These are phyloP conservation scores for Platichthys stellatus DNA, from an alignment of 2,113 vertebrate genomes.

Conservation along the genomic window DNA sequence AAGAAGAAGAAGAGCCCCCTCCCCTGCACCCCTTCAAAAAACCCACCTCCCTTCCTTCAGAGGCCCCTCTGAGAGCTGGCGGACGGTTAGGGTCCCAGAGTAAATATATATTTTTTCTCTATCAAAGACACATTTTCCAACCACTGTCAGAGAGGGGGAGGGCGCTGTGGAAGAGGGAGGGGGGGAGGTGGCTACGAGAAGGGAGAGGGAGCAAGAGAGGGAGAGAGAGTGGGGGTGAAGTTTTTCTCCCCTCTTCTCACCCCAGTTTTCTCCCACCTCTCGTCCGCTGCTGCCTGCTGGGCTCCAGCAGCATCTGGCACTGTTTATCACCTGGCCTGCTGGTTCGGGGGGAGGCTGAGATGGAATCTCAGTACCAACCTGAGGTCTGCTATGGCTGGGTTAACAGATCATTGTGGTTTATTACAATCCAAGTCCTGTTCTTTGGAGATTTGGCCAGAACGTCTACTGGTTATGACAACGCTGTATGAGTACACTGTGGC, in stretches of 20 bases:
- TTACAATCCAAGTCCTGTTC: not conserved
- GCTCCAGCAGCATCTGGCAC: constrained; percentile 76
- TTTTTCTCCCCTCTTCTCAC: constrained; percentile 20
- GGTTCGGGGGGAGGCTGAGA: constrained; percentile 50
- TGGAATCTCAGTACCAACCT: constrained; percentile 55
- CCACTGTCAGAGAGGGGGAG: constrained; percentile 50
- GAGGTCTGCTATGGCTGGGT: constrained; percentile 24
- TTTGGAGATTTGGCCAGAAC: not conserved
- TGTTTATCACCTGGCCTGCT: constrained; percentile 77
- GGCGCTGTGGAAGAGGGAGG: constrained; percentile 13
- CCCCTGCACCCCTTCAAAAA: not conserved
- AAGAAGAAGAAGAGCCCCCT: not conserved
- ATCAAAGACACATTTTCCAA: constrained; percentile 81
- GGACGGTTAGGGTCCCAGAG: constrained; percentile 55
- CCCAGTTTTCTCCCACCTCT: not conserved
- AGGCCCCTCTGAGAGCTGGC: constrained; percentile 45
- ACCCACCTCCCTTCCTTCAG: constrained; percentile 12
- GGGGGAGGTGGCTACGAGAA: not conserved
- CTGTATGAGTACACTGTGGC: too few relatives aligned
- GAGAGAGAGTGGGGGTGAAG: constrained; percentile 30
- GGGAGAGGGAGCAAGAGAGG: constrained; percentile 1
- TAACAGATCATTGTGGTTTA: constrained; percentile 7
- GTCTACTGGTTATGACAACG: not conserved
- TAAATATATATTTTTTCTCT: constrained; percentile 69
- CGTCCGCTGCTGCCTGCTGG: constrained; percentile 36